A percentile compares a stretch with the other conserved stretches of the same genome.
Conservation (phyloP, 2,113 vertebrate genomes). For the Lamprologus ornatipinnis region DNA sequence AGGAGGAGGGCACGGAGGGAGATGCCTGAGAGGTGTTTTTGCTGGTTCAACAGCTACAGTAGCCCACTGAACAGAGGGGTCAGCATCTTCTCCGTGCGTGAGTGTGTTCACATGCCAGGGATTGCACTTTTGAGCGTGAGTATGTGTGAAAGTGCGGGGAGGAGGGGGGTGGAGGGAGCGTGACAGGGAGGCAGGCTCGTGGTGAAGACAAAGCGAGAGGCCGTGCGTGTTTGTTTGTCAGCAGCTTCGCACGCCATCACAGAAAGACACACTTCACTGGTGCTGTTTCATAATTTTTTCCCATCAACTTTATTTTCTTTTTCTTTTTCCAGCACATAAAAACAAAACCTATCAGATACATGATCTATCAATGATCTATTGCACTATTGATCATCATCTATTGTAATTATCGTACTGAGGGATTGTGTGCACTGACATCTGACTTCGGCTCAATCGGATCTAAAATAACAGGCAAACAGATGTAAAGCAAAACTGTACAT, state of each 20-base stretch:
- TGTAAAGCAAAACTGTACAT: not conserved
- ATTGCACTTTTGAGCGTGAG: conserved; percentile 23
- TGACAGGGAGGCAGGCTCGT: conserved; percentile 21
- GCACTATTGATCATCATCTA: not conserved
- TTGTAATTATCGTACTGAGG: not conserved
- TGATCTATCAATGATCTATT: not conserved
- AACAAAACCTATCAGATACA: conserved; percentile 31
- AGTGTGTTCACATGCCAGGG: conserved; percentile 4
- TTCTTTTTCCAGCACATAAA: conserved; percentile 18
- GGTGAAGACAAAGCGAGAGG: conserved; percentile 9
- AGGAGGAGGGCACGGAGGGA: conserved; percentile 5
- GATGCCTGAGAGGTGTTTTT: conserved; percentile 40
- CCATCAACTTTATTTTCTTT: conserved; percentile 39
- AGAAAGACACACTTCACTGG: conserved; percentile 11
- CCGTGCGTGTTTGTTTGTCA: conserved; percentile 18
- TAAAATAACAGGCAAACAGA: not conserved
- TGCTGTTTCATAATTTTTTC: not conserved
- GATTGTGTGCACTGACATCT: not conserved
- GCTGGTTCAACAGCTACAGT: conserved; percentile 61
- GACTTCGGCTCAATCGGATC: not conserved
- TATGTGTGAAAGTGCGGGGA: conserved; percentile 20
- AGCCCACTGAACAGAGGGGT: conserved; percentile 48
- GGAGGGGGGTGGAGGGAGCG: not conserved
- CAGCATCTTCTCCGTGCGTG: conserved; percentile 47
- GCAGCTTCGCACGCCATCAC: conserved; percentile 1